A percentile compares a stretch with the other conserved stretches of the same genome.
Conservation (phyloP, 2,113 vertebrate genomes). For the Muntiacus muntjak region DNA sequence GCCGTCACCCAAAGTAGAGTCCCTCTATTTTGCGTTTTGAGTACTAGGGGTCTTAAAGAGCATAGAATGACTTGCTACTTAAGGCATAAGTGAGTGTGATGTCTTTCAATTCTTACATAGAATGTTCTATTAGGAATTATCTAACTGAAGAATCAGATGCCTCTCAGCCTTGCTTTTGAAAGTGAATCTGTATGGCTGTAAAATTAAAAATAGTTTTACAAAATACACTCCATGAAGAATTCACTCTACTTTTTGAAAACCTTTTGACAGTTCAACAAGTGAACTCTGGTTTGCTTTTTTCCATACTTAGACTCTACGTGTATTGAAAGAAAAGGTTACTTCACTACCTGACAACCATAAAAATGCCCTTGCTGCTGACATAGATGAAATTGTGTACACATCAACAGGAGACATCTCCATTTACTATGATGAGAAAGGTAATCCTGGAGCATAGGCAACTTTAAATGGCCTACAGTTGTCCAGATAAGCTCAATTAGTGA, state of each 20-base stretch:
- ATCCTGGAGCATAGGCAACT: background rate
- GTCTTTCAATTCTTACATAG: background rate
- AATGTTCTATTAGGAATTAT: background rate
- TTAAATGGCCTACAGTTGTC: background rate
- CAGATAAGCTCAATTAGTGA: background rate
- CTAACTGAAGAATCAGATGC: background rate
- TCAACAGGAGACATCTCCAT: conserved; percentile 89
- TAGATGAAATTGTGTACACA: conserved; percentile 89
- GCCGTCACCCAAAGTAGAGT: background rate
- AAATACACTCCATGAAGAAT: background rate
- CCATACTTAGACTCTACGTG: conserved; percentile 83
- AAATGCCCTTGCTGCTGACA: conserved; percentile 88
- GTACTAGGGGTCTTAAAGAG: background rate
- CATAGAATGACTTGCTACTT: background rate
- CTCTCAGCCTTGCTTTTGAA: conserved; percentile 29
- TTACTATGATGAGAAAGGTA: conserved; percentile 92
- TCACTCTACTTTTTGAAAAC: background rate
- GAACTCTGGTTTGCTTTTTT: conserved; percentile 34
- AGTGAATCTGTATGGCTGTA: background rate
- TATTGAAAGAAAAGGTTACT: conserved; percentile 89
- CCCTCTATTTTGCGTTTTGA: background rate
- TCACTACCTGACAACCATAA: conserved; percentile 84
- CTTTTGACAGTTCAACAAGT: background rate
- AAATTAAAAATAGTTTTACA: conserved; percentile 30
- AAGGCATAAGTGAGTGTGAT: background rate